Conservation (phyloP, 2,888 invertebrate species). For the Tenodera sinensis region DNA sequence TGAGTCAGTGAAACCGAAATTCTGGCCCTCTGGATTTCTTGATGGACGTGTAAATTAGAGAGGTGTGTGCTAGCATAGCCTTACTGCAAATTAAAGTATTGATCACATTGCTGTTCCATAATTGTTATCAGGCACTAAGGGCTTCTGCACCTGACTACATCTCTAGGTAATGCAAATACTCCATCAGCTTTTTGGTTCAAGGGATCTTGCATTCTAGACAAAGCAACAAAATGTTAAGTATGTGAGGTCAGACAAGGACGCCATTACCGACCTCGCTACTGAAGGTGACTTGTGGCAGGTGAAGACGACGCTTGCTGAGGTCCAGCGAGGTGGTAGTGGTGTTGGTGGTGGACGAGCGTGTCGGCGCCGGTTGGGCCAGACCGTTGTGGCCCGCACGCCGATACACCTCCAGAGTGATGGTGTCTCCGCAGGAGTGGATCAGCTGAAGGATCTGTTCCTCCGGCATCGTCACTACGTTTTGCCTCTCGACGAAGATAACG, state of each 20-base stretch:
- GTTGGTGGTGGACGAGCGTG: conserved; percentile 25
- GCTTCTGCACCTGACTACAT: too few species aligned
- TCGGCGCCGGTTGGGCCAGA: conserved; percentile 38
- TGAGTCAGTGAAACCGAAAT: too few species aligned
- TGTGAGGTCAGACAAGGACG: conserved; percentile 63
- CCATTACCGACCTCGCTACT: conserved; percentile 90
- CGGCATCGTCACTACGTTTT: conserved; percentile 79
- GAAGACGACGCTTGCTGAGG: conserved; percentile 58
- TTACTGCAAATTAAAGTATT: too few species aligned
- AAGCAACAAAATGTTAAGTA: neutral
- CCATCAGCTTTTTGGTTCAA: too few species aligned
- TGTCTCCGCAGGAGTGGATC: conserved; percentile 68
- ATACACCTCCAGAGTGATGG: conserved; percentile 69
- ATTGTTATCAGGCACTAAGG: too few species aligned
- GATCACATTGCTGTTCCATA: too few species aligned
- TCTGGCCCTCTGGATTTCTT: too few species aligned
- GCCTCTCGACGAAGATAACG: conserved; percentile 82
- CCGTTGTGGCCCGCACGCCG: conserved; percentile 53
- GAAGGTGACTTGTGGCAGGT: conserved; percentile 79
- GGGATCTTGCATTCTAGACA: too few species aligned
- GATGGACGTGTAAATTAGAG: too few species aligned
- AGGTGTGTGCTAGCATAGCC: too few species aligned
- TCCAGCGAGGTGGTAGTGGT: conserved; percentile 42
- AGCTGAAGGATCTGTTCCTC: conserved; percentile 62
- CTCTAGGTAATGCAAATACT: too few species aligned